Conservation (phyloP, 2,888 invertebrate species). For the Nasonia oneida region DNA sequence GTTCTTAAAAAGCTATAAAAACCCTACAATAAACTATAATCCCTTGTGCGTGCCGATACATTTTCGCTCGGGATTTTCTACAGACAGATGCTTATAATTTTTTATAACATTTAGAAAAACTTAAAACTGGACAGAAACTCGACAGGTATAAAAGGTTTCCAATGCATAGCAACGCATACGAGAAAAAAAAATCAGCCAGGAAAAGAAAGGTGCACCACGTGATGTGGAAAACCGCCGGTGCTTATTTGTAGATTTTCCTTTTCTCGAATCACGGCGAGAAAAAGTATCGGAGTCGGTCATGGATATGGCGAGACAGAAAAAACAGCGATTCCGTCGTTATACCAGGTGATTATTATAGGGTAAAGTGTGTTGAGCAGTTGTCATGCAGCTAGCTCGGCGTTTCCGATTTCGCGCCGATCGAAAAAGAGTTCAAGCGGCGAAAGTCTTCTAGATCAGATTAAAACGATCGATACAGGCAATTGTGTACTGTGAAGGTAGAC, state of each 20-base stretch:
- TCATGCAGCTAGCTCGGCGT: neutral
- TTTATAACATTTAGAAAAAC: no score
- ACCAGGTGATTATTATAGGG: conserved; percentile 31
- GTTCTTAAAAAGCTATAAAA: no score
- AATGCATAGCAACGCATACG: neutral
- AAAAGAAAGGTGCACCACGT: conserved; percentile 34
- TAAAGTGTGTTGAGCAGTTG: conserved; percentile 20
- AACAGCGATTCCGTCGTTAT: conserved; percentile 29
- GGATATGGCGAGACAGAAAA: conserved; percentile 22
- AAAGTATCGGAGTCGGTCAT: neutral
- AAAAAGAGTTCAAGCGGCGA: conserved; percentile 30
- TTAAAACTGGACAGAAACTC: no score
- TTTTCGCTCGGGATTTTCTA: no score
- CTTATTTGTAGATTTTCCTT: conserved; percentile 37
- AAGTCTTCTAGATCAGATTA: conserved; percentile 34
- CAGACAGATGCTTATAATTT: no score
- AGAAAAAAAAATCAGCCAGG: neutral
- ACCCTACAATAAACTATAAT: no score
- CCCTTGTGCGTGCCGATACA: no score
- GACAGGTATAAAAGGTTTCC: neutral
- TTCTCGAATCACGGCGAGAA: neutral
- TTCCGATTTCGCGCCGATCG: conserved; percentile 33
- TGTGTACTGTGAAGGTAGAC: neutral
- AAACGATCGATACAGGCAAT: neutral
- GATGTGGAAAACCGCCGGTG: conserved; percentile 32